These are phyloP conservation scores for Cassiopea xamachana DNA, from an alignment of 30 jellyfish, hydroid and myxozoan species.

Conservation along the genomic window DNA sequence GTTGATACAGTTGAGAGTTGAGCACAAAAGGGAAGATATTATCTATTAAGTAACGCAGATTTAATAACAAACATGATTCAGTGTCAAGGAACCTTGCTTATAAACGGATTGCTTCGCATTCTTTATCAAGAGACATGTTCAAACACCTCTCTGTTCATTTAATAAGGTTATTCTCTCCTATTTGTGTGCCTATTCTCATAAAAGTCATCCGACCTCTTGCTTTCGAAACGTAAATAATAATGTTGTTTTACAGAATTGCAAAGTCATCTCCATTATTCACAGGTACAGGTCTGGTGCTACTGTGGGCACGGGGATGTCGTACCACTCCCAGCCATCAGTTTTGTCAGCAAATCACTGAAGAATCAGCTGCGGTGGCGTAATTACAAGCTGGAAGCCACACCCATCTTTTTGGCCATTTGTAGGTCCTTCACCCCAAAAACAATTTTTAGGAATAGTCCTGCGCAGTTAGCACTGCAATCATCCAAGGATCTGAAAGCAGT, in stretches of 20 bases:
- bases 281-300: background rate
- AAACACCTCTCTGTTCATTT: slow-evolving; percentile 19
- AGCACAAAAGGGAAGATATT: slow-evolving; percentile 56
- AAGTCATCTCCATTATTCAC: background rate
- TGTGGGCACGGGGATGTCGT: background rate
- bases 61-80: slow-evolving; percentile 36
- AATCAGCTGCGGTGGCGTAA: no score
- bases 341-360: no score
- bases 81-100: slow-evolving; percentile 52
- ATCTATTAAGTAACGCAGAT: slow-evolving; percentile 49
- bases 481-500: no score
- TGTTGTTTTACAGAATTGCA: slow-evolving; percentile 1
- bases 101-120: slow-evolving; percentile 69
- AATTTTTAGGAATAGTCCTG: no score
- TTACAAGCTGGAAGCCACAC: no score
- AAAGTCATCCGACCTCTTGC: slow-evolving; percentile 62
- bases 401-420: no score
- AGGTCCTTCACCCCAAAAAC: no score
- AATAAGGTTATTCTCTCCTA: slow-evolving; percentile 49
- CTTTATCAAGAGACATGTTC: slow-evolving; percentile 49
- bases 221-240: background rate
- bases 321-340: no score
- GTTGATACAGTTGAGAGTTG: slow-evolving; percentile 71
- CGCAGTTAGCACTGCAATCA: no score
- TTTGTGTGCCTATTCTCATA: slow-evolving; percentile 20